Percentiles rank a stretch among this genome's conserved stretches.
Evolutionary conservation across 2,797 vertebrate genomes (phyloP).

Genomic region (Coendou prehensilis): DNA sequence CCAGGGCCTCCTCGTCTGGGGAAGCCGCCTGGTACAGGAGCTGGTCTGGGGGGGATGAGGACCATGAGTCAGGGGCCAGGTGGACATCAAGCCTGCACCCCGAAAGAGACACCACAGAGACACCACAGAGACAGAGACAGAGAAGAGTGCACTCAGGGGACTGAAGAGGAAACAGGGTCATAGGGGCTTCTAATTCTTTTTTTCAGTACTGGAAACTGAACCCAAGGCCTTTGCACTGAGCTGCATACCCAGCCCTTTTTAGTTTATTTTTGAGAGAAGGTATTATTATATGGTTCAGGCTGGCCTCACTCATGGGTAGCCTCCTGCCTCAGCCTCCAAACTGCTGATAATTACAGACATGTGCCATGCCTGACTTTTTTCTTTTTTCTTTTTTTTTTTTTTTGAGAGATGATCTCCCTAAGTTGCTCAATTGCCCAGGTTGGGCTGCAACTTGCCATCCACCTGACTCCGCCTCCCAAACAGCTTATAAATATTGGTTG

Average conservation of each 20-base stretch:
- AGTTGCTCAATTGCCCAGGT: not conserved
- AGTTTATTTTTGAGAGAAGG: not conserved
- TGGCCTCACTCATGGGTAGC: not conserved
- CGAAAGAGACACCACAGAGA: not conserved
- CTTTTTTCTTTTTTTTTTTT: not conserved
- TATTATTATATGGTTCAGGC: not conserved
- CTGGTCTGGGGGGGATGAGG: constrained; percentile 86
- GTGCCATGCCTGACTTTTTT: not conserved
- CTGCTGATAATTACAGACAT: not conserved
- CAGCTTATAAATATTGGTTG: not conserved
- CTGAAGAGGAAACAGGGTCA: not conserved
- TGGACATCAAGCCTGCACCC: not conserved
- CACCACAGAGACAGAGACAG: not conserved
- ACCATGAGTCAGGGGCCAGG: accelerated
- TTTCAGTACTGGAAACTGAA: not conserved
- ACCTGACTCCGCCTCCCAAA: not conserved
- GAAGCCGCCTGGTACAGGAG: constrained; percentile 96
- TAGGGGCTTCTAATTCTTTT: not conserved
- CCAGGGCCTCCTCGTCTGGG: constrained; percentile 96
- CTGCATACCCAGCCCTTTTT: no score
- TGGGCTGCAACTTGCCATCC: not conserved
- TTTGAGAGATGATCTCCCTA: not conserved
- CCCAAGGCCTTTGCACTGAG: not conserved
- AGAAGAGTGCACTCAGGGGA: not conserved
- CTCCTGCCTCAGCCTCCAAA: not conserved